These are phyloP conservation scores for Gari tellinella DNA, from an alignment of 2,888 invertebrate genomes.

Conservation along the genomic window DNA sequence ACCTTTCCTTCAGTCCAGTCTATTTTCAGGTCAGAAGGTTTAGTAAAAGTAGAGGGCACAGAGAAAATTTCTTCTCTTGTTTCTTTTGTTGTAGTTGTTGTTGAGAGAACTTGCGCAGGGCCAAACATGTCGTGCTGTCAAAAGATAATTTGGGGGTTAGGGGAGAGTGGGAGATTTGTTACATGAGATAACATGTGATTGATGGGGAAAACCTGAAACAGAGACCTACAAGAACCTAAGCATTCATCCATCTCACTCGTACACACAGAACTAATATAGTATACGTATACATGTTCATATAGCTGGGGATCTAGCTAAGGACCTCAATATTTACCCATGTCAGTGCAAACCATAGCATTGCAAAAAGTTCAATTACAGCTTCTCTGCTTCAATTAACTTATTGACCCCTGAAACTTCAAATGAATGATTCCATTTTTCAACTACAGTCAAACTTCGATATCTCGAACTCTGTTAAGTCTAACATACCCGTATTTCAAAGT, in stretches of 20 bases:
- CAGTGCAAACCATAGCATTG: no score
- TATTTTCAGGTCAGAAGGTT: conserved; percentile 65
- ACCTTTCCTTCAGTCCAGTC: conserved; percentile 76
- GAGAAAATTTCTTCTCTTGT: conserved; percentile 41
- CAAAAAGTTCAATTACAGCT: no score
- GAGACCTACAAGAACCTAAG: conserved; percentile 3
- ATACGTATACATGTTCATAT: conserved; percentile 14
- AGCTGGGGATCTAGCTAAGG: conserved; percentile 18
- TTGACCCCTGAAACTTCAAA: no score
- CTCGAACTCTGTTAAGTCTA: no score
- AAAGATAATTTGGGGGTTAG: conserved; percentile 43
- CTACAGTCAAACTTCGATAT: no score
- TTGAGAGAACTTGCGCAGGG: conserved; percentile 33
- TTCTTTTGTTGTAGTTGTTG: conserved; percentile 40
- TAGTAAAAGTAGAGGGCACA: conserved; percentile 44
- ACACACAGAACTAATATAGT: conserved; percentile 9
- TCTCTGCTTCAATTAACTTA: no score
- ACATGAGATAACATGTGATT: conserved; percentile 28
- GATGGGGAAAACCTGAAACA: conserved; percentile 28
- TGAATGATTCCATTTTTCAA: no score
- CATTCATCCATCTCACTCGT: conserved; percentile 16
- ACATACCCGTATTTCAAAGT: no score
- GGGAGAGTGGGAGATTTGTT: conserved; percentile 7
- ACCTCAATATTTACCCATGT: no score
- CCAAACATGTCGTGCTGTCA: conserved; percentile 51